A percentile compares a stretch with the other conserved stretches of the same genome.
phyloP scores from a whole-genome alignment of 1,140 invertebrate species.

The Caenorhabditis remanei region DNA sequence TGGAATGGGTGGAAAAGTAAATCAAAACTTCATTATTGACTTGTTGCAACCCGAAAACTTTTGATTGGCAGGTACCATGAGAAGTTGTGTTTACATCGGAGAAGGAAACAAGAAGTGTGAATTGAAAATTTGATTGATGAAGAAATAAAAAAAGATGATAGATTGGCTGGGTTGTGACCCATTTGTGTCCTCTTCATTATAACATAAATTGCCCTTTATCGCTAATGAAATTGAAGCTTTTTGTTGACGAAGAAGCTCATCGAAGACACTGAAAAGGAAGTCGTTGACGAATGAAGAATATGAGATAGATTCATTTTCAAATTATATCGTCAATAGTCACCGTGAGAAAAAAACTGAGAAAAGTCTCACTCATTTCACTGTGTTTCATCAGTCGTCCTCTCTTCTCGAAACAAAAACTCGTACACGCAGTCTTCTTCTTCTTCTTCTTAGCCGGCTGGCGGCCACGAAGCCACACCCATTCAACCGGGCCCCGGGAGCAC shows the following conservation, averaged over 20 bases:
- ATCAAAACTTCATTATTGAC: neutral
- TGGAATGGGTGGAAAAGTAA: neutral
- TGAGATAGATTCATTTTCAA: neutral
- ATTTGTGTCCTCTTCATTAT: conserved; percentile 22
- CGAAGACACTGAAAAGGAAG: neutral
- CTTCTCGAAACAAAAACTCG: conserved; percentile 4
- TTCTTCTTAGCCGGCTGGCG: neutral
- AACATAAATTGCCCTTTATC: conserved; percentile 30
- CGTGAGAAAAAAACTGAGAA: neutral
- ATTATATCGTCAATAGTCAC: conserved; percentile 51
- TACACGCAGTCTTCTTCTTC: neutral
- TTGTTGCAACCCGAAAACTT: neutral
- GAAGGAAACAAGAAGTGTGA: neutral
- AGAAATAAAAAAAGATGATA: neutral
- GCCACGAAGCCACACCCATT: conserved; percentile 46
- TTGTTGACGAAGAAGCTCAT: conserved; percentile 18
- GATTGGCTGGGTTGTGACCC: too few species aligned
- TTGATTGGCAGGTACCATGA: conserved; percentile 25
- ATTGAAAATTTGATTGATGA: neutral
- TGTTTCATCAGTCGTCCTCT: neutral
- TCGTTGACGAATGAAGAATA: neutral
- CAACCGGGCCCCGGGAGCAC: conserved; percentile 3
- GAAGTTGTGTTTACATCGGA: neutral
- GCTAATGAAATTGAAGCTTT: conserved; percentile 49
- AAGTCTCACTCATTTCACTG: neutral